These are phyloP conservation scores for Siphamia tubifer DNA, from an alignment of 2,113 vertebrate species.

Conservation along the genomic window DNA sequence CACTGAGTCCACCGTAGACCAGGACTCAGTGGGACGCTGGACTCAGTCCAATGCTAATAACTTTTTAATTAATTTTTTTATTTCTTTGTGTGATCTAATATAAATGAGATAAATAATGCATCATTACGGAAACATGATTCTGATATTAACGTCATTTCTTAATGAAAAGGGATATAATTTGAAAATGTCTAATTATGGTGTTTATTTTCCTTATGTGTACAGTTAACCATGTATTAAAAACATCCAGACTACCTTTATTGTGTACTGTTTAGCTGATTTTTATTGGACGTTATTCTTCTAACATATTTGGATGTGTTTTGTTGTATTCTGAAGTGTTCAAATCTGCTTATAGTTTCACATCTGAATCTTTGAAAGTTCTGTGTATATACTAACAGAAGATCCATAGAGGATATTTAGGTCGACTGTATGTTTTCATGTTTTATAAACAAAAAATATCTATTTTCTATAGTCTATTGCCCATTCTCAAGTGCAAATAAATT, in stretches of 20 bases:
- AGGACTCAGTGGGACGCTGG: constrained; percentile 61
- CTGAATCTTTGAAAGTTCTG: constrained; percentile 16
- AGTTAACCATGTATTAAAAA: constrained; percentile 98
- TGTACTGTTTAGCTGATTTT: constrained; percentile 73
- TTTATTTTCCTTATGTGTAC: constrained; percentile 84
- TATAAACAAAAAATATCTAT: constrained; percentile 80
- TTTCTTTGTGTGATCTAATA: constrained; percentile 97
- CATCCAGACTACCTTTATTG: constrained; percentile 86
- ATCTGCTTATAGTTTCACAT: constrained; percentile 12
- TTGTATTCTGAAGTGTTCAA: constrained; percentile 68
- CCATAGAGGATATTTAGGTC: constrained; percentile 34
- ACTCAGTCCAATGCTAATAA: constrained; percentile 86
- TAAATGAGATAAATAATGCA: constrained; percentile 95
- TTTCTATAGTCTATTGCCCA: constrained; percentile 88
- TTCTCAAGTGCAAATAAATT: constrained; percentile 94
- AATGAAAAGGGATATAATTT: constrained; percentile 99
- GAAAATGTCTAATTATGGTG: constrained; percentile 93
- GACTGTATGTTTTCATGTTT: constrained; percentile 71
- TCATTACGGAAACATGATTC: constrained; percentile 86
- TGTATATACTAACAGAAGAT: constrained; percentile 44
- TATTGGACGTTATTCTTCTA: constrained; percentile 47
- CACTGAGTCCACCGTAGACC: constrained; percentile 59
- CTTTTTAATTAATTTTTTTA: constrained; percentile 94
- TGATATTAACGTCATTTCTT: constrained; percentile 98
- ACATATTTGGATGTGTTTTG: constrained; percentile 52